These are phyloP conservation scores for Galeopsomyia nigrocyanea DNA, from an alignment of 2,888 invertebrate genomes.

Conservation along the genomic window DNA sequence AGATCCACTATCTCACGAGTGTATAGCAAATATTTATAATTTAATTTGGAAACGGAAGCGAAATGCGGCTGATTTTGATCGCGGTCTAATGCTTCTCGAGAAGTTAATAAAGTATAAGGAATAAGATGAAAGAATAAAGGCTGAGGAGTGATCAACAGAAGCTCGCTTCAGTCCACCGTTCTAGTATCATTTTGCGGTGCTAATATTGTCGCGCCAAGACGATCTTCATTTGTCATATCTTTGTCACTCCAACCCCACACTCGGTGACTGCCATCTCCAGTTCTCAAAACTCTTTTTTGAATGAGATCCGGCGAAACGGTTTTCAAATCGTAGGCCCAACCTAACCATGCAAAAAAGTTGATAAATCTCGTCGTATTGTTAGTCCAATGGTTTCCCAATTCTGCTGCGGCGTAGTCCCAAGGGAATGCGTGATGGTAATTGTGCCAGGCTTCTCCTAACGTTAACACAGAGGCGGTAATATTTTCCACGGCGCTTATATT, in stretches of 20 bases:
- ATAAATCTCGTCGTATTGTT: slow-evolving; percentile 80
- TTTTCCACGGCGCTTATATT: too few relatives aligned
- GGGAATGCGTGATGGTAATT: slow-evolving; percentile 93
- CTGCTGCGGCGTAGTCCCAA: slow-evolving; percentile 93
- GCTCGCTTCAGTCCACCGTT: too few relatives aligned
- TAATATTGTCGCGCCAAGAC: too few relatives aligned
- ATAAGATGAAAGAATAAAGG: too few relatives aligned
- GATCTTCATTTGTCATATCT: slow-evolving; percentile 5
- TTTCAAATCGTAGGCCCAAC: slow-evolving; percentile 85
- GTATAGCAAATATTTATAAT: too few relatives aligned
- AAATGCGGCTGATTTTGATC: too few relatives aligned
- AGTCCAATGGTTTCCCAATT: slow-evolving; percentile 74
- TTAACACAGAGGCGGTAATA: slow-evolving; percentile 54
- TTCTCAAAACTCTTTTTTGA: slow-evolving; percentile 70
- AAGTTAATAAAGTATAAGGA: too few relatives aligned
- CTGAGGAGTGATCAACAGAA: too few relatives aligned
- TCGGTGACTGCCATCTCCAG: slow-evolving; percentile 70
- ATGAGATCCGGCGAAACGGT: slow-evolving; percentile 74
- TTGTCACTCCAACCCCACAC: slow-evolving; percentile 11
- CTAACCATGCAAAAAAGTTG: slow-evolving; percentile 78
- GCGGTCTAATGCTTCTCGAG: too few relatives aligned
- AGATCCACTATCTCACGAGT: too few relatives aligned
- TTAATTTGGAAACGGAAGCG: too few relatives aligned
- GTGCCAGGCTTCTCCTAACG: slow-evolving; percentile 71
- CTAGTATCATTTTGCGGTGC: too few relatives aligned